Evolutionary conservation across 2,113 vertebrate species (phyloP).

Genomic region (Phaethornis superciliosus): DNA sequence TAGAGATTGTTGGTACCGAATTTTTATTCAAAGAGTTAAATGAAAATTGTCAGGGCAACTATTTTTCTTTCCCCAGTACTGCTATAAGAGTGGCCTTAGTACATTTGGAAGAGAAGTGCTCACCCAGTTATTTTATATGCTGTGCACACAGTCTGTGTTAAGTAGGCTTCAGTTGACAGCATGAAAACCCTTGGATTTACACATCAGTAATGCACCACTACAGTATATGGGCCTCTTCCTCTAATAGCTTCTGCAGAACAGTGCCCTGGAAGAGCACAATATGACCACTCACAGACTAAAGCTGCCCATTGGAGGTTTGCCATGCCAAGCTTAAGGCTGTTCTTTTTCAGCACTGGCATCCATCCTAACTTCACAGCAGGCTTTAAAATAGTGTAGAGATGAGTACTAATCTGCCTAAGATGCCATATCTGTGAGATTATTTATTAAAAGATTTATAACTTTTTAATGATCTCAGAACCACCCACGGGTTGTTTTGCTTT

Average conservation of each 20-base stretch:
- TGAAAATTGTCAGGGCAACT: not conserved
- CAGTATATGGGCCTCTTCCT: not conserved
- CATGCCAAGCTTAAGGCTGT: not conserved
- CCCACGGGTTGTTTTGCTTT: not conserved
- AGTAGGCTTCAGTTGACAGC: slow-evolving; percentile 16
- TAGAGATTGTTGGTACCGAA: not conserved
- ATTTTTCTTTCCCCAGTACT: not conserved
- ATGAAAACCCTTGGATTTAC: slow-evolving; percentile 13
- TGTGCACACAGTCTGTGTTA: not conserved
- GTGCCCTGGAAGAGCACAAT: not conserved
- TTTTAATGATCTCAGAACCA: slow-evolving; percentile 22
- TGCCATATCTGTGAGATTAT: slow-evolving; percentile 35
- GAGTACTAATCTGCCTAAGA: slow-evolving; percentile 1
- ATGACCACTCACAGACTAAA: not conserved
- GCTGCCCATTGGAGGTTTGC: not conserved
- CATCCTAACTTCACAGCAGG: not conserved
- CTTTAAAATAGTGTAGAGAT: slow-evolving; percentile 50
- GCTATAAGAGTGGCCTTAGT: not conserved
- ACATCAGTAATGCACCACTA: not conserved
- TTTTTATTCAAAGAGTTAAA: not conserved
- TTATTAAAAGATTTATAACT: slow-evolving; percentile 51
- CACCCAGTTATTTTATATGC: not conserved
- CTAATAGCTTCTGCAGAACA: not conserved
- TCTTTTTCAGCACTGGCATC: not conserved
- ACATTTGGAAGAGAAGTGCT: not conserved